Evolutionary conservation across 2,888 invertebrate species (phyloP).

Genomic region (Stenoptilia bipunctidactyla): DNA sequence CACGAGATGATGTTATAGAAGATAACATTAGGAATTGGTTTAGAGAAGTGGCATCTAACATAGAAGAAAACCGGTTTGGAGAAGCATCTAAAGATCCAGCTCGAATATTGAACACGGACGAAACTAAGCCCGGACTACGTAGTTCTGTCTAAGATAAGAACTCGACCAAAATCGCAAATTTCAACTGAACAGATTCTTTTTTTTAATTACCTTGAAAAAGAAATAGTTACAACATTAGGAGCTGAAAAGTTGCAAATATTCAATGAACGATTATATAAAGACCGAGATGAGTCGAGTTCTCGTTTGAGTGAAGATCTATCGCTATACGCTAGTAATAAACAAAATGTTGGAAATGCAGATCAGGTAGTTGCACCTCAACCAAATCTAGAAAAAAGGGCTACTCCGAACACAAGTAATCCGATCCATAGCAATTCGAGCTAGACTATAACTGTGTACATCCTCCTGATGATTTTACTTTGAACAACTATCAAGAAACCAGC

Average conservation of each 20-base stretch:
- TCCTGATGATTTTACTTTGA: conserved; percentile 3
- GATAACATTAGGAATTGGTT: no score
- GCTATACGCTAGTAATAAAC: conserved; percentile 16
- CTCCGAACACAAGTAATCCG: neutral
- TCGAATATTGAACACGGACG: no score
- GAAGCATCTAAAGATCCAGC: no score
- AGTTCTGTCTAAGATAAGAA: conserved; percentile 17
- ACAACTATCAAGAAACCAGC: conserved; percentile 2
- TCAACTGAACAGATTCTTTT: conserved; percentile 10
- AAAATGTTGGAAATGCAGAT: conserved; percentile 7
- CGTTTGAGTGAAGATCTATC: conserved; percentile 12
- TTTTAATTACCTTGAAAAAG: conserved; percentile 15
- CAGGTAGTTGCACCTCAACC: no score
- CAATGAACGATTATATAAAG: conserved; percentile 15
- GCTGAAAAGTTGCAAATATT: conserved; percentile 16
- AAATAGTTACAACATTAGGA: conserved; percentile 14
- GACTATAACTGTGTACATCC: conserved; percentile 6
- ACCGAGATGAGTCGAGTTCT: conserved; percentile 9
- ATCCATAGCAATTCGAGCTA: no score
- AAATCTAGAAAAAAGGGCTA: neutral
- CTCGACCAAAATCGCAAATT: conserved; percentile 8
- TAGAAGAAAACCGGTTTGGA: no score
- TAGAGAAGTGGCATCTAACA: no score
- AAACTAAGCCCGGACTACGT: conserved; percentile 19
- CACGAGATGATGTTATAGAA: no score